Evolutionary conservation across 2,113 vertebrate species (phyloP), one percentile per base, ranked within the genome.

Genomic region (Pelmatolapia mariae): DNA sequence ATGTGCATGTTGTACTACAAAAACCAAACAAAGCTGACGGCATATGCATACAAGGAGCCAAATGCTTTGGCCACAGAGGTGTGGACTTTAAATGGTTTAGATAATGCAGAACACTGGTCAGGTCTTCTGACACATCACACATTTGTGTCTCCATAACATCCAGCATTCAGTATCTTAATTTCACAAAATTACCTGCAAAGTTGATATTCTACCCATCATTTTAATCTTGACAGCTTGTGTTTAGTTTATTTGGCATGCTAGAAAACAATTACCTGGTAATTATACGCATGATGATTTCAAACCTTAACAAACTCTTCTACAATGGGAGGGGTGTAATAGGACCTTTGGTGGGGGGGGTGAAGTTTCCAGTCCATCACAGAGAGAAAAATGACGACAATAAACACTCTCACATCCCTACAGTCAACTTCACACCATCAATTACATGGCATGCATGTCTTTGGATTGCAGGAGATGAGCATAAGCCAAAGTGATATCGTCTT

Each of bases 1-100:
- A 26, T 0, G 22, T 10, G 66, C n/a, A 45, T 0, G 66, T 16
- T 71, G 66, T 10, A 24, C 38, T 45, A 26, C n/a, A 43, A 71
- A 43, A 43, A 71, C 5, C n/a, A 71, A 24, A 0, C 13, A 16
- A 73, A 73, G n/a, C 1, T 26, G 22, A 0, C 1, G 36, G 63
- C n/a, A 24, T 24, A 71, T 71, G n/a, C 38, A 71, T 43, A 43
- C 38, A 24, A 71, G 38, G 22, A 45, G 22, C 22, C 66, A 24
- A 16, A 10, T 6, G 66, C 13, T 43, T 71, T 16, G 38, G 13
- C 22, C 0, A 0, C n/a, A 43, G 38, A 15, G 8, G 22, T 16
- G 13, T 16, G 38, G 22, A 16, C 38, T 43, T 71, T 15, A 68
- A 40, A 68, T 68, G n/a, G 38, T 15, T 71, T 24, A 0, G 66